phyloP scores from a whole-genome alignment of 2,888 invertebrate species.

The Anthoptus insignis region DNA sequence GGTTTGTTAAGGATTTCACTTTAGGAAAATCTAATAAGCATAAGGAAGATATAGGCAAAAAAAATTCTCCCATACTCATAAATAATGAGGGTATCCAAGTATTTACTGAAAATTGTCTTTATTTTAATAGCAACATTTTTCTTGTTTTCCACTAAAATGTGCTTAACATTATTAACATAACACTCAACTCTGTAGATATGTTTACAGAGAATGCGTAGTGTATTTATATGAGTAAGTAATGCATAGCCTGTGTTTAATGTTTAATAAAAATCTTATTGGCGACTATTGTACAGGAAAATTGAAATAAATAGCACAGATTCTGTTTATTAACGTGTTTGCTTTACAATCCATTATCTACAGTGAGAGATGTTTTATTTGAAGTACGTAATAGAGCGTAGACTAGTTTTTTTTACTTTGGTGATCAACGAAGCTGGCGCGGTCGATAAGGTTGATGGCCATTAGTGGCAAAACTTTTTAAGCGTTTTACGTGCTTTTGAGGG shows the following conservation, averaged over 20 bases:
- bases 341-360: conserved; percentile 46
- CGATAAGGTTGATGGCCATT: too few species aligned
- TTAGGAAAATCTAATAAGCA: too few species aligned
- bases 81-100: background rate
- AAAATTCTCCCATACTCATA: background rate
- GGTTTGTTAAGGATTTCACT: too few species aligned
- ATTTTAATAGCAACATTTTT: conserved; percentile 10
- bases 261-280: conserved; percentile 63
- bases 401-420: too few species aligned
- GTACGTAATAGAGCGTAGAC: too few species aligned
- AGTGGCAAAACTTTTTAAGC: too few species aligned
- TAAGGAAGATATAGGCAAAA: too few species aligned
- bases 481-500: too few species aligned
- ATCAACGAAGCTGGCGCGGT: too few species aligned
- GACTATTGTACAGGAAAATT: conserved; percentile 75
- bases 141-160: background rate
- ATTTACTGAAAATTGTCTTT: background rate
- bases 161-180: conserved; percentile 14
- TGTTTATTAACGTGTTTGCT: conserved; percentile 70
- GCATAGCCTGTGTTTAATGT: conserved; percentile 44
- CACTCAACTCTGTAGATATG: conserved; percentile 77
- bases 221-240: conserved; percentile 33
- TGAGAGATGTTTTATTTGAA: too few species aligned
- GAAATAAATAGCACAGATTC: conserved; percentile 78
- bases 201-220: conserved; percentile 75